phyloP scores from a whole-genome alignment of 2,888 invertebrate genomes.

The Incurvaria masculella region DNA sequence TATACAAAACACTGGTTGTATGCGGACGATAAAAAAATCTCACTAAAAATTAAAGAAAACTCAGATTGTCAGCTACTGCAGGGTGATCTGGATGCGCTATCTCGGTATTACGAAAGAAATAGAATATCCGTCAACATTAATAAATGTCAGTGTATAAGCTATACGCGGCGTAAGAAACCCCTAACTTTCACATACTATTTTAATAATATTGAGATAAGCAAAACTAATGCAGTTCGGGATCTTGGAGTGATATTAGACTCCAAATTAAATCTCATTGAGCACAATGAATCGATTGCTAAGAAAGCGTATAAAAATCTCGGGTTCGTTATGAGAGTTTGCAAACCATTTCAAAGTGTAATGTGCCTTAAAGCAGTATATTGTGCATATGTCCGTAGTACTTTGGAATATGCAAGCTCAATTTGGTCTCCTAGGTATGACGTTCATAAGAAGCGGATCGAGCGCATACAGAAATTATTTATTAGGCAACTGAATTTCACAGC shows the following conservation, averaged over 20 bases:
- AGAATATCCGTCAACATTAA: background rate
- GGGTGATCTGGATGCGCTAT: background rate
- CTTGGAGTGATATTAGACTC: background rate
- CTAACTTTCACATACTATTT: background rate
- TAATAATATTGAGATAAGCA: background rate
- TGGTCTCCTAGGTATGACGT: too few relatives aligned
- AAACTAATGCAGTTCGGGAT: background rate
- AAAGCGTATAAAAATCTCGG: background rate
- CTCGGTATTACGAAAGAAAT: background rate
- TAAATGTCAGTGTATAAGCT: background rate
- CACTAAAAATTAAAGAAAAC: background rate
- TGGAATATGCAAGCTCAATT: too few relatives aligned
- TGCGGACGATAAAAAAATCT: conserved; percentile 2
- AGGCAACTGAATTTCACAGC: too few relatives aligned
- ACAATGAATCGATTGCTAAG: background rate
- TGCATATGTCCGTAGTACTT: too few relatives aligned
- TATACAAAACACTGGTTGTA: background rate
- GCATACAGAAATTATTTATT: too few relatives aligned
- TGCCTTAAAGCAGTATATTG: too few relatives aligned
- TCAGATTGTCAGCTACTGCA: background rate
- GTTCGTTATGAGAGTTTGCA: background rate
- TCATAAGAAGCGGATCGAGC: too few relatives aligned
- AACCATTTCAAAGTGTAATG: background rate
- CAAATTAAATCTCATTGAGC: background rate
- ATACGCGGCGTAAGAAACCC: background rate